Evolutionary conservation across 2,113 vertebrate genomes (phyloP).

Genomic region (Crotophaga sulcirostris): DNA sequence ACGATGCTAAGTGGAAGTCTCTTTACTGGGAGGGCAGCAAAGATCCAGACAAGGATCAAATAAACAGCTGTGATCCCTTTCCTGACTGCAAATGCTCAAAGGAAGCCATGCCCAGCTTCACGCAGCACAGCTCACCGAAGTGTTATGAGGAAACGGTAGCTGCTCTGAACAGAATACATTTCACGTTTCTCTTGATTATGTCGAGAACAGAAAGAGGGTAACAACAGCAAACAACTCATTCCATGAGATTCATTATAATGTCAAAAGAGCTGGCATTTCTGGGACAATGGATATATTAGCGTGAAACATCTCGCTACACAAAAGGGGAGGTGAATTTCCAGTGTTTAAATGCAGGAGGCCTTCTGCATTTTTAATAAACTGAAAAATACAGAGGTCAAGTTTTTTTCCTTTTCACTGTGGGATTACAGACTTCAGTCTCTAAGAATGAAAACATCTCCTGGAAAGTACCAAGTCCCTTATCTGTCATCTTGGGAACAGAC

Average conservation of each 20-base stretch:
- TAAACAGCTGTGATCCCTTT: neutral
- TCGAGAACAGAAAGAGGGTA: neutral
- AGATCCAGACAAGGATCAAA: neutral
- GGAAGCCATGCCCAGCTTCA: neutral
- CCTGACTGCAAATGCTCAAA: neutral
- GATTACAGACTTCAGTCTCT: neutral
- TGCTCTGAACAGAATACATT: neutral
- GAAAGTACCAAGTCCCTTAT: neutral
- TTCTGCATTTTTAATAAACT: constrained; percentile 8
- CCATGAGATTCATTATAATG: neutral
- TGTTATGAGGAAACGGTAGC: neutral
- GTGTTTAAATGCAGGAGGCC: neutral
- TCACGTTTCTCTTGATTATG: neutral
- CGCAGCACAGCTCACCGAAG: neutral
- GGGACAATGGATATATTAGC: neutral
- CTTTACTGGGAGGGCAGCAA: neutral
- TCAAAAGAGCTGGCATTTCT: constrained; percentile 24
- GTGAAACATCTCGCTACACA: neutral
- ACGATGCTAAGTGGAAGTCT: neutral
- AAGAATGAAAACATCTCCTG: neutral
- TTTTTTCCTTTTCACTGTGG: neutral
- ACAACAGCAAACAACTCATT: neutral
- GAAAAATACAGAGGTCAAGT: neutral
- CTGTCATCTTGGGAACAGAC: neutral
- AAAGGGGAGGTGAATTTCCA: neutral